A percentile compares a stretch with the other conserved stretches of the same genome.
Conservation (phyloP, 1,140 invertebrate species). For the Cotesia vestalis region DNA sequence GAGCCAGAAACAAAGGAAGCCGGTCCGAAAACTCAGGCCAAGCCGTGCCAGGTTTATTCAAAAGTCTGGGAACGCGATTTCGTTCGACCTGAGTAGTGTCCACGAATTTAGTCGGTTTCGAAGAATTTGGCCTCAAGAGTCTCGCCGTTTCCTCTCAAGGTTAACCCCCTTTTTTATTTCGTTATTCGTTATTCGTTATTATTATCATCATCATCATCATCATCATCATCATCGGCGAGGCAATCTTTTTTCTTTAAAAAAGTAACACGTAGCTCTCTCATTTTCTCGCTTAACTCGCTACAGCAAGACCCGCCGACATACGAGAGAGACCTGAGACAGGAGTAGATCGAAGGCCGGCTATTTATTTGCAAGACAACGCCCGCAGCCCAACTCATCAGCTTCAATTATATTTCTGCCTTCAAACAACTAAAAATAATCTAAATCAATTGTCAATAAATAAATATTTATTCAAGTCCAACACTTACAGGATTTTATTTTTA, state of each 20-base stretch:
- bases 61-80: conserved; percentile 26
- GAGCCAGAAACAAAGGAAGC: conserved; percentile 19
- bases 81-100: conserved; percentile 8
- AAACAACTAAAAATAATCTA: too few relatives aligned
- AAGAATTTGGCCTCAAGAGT: conserved; percentile 26
- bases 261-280: background rate
- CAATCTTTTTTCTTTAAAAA: conserved; percentile 1
- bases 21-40: background rate
- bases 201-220: background rate
- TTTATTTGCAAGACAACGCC: too few relatives aligned
- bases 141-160: conserved; percentile 2
- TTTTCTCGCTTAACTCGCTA: too few relatives aligned
- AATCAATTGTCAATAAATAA: too few relatives aligned
- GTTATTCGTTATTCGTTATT: conserved; percentile 4
- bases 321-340: too few relatives aligned
- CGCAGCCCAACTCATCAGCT: too few relatives aligned
- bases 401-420: too few relatives aligned
- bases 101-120: conserved; percentile 34
- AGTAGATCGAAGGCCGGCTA: too few relatives aligned
- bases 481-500: too few relatives aligned
- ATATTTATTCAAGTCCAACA: too few relatives aligned
- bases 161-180: conserved; percentile 22
- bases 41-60: background rate
- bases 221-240: background rate
- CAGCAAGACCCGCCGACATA: too few relatives aligned